Evolutionary conservation across 2,888 invertebrate species (phyloP), one percentile per base, ranked within the genome.

Genomic region (Drosophila paracracens): DNA sequence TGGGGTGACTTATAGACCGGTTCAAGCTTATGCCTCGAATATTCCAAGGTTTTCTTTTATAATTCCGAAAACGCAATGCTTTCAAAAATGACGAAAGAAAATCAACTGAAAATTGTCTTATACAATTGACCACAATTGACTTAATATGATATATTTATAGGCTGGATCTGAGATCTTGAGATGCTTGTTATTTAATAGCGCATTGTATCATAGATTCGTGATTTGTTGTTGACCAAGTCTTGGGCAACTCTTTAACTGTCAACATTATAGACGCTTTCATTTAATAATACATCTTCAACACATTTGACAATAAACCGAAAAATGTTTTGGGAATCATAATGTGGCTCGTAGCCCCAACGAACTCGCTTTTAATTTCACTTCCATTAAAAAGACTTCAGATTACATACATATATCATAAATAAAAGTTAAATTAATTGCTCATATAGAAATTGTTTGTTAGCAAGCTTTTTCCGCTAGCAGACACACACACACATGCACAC

Each of bases 401-500:
- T 13, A 13, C 25, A 25, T 54, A 29, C 25, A 35, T 59, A 40
- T 57, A 58, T 66, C 50, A 74, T 77, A 77, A 78, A 79, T 79
- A 79, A 79, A 79, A 79, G 70, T 62, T 63, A 79, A 79, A 77
- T 77, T 74, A 77, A 77, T 74, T 76, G 70, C 61, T 63, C 74
- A 52, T 77, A 62, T 65, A 74, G 61, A 69, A 73, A 72, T 64
- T 77, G 64, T 69, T 64, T 73, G 60, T 35, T 35, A 65, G 74
- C n/a, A 31, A 63, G 51, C 61, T 76, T 72, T 76, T 77, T 76
- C 69, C 64, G 69, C 61, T 54, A 54, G 69, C 61, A 51, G 40
- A 69, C 64, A 73, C 61, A 73, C 7, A 2, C 8, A 31, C 31
- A 31, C 29, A 8, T 31, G 67, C 62, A 53, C 59, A 75, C 66